These are phyloP conservation scores for Drosophila ustulata DNA, from an alignment of 2,888 invertebrate species.

Conservation along the genomic window DNA sequence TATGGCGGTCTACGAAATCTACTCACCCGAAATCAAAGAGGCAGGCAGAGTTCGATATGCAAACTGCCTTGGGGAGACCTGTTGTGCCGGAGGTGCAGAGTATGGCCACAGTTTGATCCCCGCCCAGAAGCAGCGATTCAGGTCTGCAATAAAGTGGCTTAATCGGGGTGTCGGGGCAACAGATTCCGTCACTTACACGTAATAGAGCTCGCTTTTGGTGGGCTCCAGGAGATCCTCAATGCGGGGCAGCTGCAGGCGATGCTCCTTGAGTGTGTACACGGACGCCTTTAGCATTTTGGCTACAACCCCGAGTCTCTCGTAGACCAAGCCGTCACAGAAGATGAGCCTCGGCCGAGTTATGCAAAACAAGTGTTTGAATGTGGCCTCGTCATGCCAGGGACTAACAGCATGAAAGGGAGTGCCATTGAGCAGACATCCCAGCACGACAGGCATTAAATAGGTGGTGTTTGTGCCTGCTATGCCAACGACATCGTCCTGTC, in stretches of 20 bases:
- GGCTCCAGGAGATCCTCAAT: slow-evolving; percentile 79
- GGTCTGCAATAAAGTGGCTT: slow-evolving; percentile 59
- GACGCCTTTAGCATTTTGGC: slow-evolving; percentile 72
- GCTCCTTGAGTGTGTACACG: slow-evolving; percentile 75
- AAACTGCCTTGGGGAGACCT: slow-evolving; percentile 80
- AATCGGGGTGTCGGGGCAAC: not conserved
- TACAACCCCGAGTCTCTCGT: slow-evolving; percentile 66
- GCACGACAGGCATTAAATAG: slow-evolving; percentile 79
- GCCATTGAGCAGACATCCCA: slow-evolving; percentile 81
- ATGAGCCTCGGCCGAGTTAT: slow-evolving; percentile 82
- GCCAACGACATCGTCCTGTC: slow-evolving; percentile 82
- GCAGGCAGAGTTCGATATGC: slow-evolving; percentile 79
- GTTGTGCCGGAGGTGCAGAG: slow-evolving; percentile 83
- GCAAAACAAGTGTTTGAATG: slow-evolving; percentile 79
- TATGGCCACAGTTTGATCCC: slow-evolving; percentile 81
- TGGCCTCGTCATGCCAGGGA: slow-evolving; percentile 76
- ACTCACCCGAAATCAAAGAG: slow-evolving; percentile 79
- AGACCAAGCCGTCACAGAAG: slow-evolving; percentile 82
- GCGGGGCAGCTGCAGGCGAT: slow-evolving; percentile 68
- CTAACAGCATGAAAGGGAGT: slow-evolving; percentile 82
- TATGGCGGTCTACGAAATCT: not conserved
- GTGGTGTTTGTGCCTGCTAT: slow-evolving; percentile 81
- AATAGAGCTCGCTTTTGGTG: slow-evolving; percentile 70
- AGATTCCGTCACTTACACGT: slow-evolving; percentile 64
- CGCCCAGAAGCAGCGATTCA: slow-evolving; percentile 73